Percentiles rank a stretch among this genome's conserved stretches.
Evolutionary conservation across 2,113 vertebrate genomes (phyloP).

Genomic region (Bostrychus sinensis): DNA sequence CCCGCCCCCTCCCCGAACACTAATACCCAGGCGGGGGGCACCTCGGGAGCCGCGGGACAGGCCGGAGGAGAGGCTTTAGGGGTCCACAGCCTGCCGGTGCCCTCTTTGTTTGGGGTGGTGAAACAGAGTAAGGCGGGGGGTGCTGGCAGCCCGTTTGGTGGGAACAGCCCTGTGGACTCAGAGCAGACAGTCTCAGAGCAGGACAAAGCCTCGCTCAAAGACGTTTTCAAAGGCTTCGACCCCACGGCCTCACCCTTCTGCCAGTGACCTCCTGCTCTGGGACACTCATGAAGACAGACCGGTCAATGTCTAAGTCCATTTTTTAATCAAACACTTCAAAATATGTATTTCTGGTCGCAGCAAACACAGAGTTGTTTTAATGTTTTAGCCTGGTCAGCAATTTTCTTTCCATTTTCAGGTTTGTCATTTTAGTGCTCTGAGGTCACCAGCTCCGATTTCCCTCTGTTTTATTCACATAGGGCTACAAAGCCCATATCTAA

Average conservation of each 20-base stretch:
- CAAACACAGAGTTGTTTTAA: slow-evolving; percentile 30
- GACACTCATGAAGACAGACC: slow-evolving; percentile 37
- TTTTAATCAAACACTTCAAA: slow-evolving; percentile 80
- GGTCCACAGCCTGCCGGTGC: slow-evolving; percentile 87
- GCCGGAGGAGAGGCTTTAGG: slow-evolving; percentile 74
- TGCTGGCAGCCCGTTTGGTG: slow-evolving; percentile 85
- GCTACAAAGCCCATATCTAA: too few relatives aligned
- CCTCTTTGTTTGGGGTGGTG: slow-evolving; percentile 86
- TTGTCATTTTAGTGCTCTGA: neutral
- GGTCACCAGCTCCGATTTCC: too few relatives aligned
- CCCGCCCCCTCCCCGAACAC: slow-evolving; percentile 66
- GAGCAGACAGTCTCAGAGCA: slow-evolving; percentile 79
- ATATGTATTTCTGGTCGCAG: slow-evolving; percentile 64
- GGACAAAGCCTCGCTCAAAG: slow-evolving; percentile 91
- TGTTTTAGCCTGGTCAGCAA: slow-evolving; percentile 34
- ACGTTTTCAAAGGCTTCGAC: slow-evolving; percentile 97
- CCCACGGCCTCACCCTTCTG: slow-evolving; percentile 95
- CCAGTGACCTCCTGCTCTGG: slow-evolving; percentile 78
- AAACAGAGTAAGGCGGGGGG: slow-evolving; percentile 85
- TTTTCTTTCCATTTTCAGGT: neutral
- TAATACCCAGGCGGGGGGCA: slow-evolving; percentile 37
- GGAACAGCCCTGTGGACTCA: slow-evolving; percentile 84
- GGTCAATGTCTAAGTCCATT: slow-evolving; percentile 68
- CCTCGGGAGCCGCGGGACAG: slow-evolving; percentile 34
- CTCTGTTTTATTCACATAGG: too few relatives aligned